Conservation (phyloP, 1,140 invertebrate genomes). For the Pristionchus pacificus region DNA sequence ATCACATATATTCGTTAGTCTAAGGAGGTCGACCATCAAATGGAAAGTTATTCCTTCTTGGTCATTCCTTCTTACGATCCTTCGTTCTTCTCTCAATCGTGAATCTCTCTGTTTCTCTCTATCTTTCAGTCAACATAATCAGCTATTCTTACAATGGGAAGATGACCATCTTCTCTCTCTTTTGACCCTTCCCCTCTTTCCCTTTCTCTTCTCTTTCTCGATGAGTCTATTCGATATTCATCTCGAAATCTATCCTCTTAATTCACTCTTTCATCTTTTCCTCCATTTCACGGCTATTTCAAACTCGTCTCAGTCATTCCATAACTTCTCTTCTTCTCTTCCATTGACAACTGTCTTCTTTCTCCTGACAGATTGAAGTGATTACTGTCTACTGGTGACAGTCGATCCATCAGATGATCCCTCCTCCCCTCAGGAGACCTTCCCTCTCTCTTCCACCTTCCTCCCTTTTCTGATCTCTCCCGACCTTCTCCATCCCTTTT, state of each 20-base stretch:
- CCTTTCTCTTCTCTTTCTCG: not conserved
- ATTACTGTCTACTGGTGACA: not conserved
- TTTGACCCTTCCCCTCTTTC: not conserved
- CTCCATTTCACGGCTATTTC: too few species aligned
- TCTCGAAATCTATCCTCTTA: not conserved
- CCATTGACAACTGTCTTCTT: not conserved
- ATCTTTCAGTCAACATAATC: not conserved
- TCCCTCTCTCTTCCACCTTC: too few species aligned
- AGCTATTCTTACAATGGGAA: not conserved
- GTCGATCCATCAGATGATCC: not conserved
- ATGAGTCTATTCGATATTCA: not conserved
- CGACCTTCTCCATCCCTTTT: too few species aligned
- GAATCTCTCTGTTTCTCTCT: too few species aligned
- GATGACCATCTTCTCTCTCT: not conserved
- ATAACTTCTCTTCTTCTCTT: not conserved
- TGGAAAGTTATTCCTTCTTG: not conserved
- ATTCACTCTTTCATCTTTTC: not conserved
- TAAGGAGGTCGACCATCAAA: not conserved
- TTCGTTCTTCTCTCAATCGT: not conserved
- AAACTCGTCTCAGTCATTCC: conserved; percentile 4
- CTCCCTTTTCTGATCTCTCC: too few species aligned
- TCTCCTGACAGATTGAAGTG: conserved; percentile 6
- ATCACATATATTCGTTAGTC: too few species aligned
- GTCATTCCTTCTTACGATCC: not conserved
- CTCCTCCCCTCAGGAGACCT: not conserved